Evolutionary conservation across 2,888 invertebrate genomes (phyloP).

Genomic region (Miltochrista miniata): DNA sequence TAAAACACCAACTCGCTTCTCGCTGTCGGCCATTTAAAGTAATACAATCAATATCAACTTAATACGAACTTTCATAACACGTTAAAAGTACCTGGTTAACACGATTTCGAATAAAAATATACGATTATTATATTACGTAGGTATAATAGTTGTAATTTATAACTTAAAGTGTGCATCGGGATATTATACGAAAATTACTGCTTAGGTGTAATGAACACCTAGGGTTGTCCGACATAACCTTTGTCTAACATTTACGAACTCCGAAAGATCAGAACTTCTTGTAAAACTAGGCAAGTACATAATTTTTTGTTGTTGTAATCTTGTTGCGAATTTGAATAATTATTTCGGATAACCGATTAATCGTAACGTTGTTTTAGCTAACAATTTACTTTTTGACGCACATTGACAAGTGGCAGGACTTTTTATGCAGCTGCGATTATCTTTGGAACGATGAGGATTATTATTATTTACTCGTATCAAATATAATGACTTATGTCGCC

Average conservation of each 20-base stretch:
- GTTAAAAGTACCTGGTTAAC: conserved; percentile 28
- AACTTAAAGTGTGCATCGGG: conserved; percentile 39
- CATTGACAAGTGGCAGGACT: no score
- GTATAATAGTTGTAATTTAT: conserved; percentile 48
- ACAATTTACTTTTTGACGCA: no score
- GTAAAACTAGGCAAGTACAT: no score
- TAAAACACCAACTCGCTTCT: conserved; percentile 24
- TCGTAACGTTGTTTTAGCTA: no score
- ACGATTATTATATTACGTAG: conserved; percentile 43
- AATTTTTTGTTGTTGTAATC: no score
- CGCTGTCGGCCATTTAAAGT: conserved; percentile 19
- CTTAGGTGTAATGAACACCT: not conserved
- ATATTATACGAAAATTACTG: conserved; percentile 21
- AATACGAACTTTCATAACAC: conserved; percentile 31
- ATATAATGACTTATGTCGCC: not conserved
- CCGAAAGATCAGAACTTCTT: no score
- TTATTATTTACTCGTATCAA: no score
- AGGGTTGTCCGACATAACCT: not conserved
- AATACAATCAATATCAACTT: conserved; percentile 30
- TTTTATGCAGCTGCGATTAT: no score
- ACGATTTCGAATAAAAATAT: conserved; percentile 40
- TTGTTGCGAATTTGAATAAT: no score
- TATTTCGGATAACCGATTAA: no score
- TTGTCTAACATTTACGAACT: not conserved
- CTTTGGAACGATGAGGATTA: no score